Evolutionary conservation across 1,140 invertebrate genomes (phyloP).

Genomic region (Nasonia vitripennis): DNA sequence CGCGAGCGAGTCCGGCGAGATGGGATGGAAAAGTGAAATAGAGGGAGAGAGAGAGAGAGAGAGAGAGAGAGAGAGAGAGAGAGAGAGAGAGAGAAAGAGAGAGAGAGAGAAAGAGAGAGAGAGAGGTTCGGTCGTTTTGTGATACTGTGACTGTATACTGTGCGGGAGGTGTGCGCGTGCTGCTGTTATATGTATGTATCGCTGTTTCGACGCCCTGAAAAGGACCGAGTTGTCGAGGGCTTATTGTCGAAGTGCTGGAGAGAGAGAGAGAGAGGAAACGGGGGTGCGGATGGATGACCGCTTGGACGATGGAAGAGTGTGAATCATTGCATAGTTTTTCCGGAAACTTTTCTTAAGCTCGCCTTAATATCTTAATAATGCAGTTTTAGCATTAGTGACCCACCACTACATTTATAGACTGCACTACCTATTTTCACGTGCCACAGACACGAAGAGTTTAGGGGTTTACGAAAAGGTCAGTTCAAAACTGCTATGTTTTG

Average conservation of each 20-base stretch:
- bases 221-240: not conserved
- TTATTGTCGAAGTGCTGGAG: not conserved
- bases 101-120: slow-evolving; percentile 1
- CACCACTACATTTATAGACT: too few relatives aligned
- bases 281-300: too few relatives aligned
- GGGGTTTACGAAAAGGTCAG: too few relatives aligned
- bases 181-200: not conserved
- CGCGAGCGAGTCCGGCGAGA: not conserved
- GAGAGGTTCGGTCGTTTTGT: not conserved
- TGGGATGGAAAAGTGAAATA: slow-evolving; percentile 33
- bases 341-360: too few relatives aligned
- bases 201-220: not conserved
- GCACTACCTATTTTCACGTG: too few relatives aligned
- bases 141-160: not conserved
- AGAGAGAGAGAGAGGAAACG: not conserved
- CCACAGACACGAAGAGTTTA: too few relatives aligned
- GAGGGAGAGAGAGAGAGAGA: not conserved
- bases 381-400: too few relatives aligned
- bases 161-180: not conserved
- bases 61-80: not conserved
- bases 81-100: slow-evolving; percentile 2
- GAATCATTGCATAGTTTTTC: too few relatives aligned
- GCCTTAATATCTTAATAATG: too few relatives aligned
- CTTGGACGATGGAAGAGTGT: too few relatives aligned
- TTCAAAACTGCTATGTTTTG: too few relatives aligned